Evolutionary conservation across 2,113 vertebrate genomes (phyloP), one percentile per base, ranked within the genome.

Genomic region (Abramis brama): DNA sequence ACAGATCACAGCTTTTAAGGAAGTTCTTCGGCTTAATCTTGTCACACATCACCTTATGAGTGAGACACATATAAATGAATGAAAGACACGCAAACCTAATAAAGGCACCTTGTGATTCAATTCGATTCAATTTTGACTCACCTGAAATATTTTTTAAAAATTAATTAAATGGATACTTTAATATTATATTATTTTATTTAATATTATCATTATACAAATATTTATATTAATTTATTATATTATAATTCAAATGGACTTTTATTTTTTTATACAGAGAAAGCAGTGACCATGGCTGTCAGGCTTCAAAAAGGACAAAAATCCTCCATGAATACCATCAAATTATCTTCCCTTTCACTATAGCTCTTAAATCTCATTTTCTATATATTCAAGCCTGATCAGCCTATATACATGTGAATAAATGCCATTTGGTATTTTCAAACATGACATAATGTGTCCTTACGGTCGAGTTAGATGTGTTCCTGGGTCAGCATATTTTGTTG

Each of bases 1-100:
- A 55, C 81, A 57, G 30, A 66, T 83, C 21, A 9, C 3, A n/a
- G 50, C 81, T 83, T 68, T 57, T 10, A 73, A 57, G 27, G 27
- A 52, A 66, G n/a, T 66, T 62, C 36, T 79, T 21, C 11, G n/a
- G 43, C 12, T 64, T 66, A 21, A 66, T 81, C 36, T 50, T 30
- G 39, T 82, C 80, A 52, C 43, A 52, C 25, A 52, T 52, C 13
- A 27, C 74, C 47, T 2, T 47, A 15, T 75, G 45, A 76, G n/a
- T 17, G 45, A 52, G 45, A 52, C 23, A 52, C n/a, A 52, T 75
- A 75, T 27, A 52, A 52, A 47, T 50, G 1, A 52, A 52, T 13
- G 39, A 50, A 17, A 76, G 47, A 2, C n/a, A 27, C 74, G 2
- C 74, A 27, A 75, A 68, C 64, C 25, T 30, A n/a, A 9, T 27